A percentile compares a stretch with the other conserved stretches of the same genome.
phyloP scores from a whole-genome alignment of 2,888 invertebrate species.

The Dichetophora obliterata region DNA sequence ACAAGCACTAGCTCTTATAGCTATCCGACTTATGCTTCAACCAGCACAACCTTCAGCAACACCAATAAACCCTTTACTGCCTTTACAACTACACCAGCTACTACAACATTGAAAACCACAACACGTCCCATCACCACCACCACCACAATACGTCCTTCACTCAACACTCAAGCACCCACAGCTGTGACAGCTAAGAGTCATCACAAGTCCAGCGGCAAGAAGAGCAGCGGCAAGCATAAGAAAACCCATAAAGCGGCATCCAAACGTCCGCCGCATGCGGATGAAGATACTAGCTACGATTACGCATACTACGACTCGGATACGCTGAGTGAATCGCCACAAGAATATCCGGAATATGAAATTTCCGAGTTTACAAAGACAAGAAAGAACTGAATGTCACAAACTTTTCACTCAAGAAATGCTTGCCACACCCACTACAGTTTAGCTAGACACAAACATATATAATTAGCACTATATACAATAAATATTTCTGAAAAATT shows the following conservation, averaged over 20 bases:
- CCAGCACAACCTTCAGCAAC: slow-evolving; percentile 56
- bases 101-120: slow-evolving; percentile 36
- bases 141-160: slow-evolving; percentile 37
- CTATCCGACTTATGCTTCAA: slow-evolving; percentile 51
- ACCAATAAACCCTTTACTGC: slow-evolving; percentile 40
- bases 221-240: slow-evolving; percentile 45
- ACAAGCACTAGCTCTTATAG: slow-evolving; percentile 34
- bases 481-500: not conserved
- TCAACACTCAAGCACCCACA: slow-evolving; percentile 46
- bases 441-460: not conserved
- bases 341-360: slow-evolving; percentile 74
- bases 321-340: slow-evolving; percentile 69
- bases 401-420: not conserved
- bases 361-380: slow-evolving; percentile 78
- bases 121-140: slow-evolving; percentile 36
- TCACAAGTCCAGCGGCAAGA: slow-evolving; percentile 51
- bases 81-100: slow-evolving; percentile 57
- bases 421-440: not conserved
- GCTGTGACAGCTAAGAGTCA: slow-evolving; percentile 52
- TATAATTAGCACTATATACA: not conserved
- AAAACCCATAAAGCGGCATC: slow-evolving; percentile 60
- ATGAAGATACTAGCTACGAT: slow-evolving; percentile 82
- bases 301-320: slow-evolving; percentile 90
- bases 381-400: slow-evolving; percentile 57
- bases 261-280: slow-evolving; percentile 69